Conservation (phyloP, 2,113 vertebrate species). For the Sceloporus tristichus region DNA sequence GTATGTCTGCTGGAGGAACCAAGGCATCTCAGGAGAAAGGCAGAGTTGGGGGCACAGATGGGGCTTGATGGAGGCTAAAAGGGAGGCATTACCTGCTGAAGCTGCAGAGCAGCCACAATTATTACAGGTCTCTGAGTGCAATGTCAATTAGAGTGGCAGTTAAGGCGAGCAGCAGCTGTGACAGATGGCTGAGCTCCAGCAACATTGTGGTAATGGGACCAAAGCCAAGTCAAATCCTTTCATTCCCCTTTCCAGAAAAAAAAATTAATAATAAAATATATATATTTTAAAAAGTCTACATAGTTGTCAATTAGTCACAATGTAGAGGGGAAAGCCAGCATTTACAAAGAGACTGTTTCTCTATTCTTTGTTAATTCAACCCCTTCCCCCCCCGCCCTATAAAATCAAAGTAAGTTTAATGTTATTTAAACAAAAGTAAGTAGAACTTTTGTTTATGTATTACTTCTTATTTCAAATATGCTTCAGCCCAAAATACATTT, state of each 20-base stretch:
- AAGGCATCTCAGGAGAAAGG: constrained; percentile 21
- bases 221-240: constrained; percentile 85
- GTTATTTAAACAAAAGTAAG: constrained; percentile 1
- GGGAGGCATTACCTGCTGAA: constrained; percentile 90
- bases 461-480: constrained; percentile 56
- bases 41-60: constrained; percentile 82
- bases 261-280: constrained; percentile 35
- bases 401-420: not conserved
- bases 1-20: constrained; percentile 63
- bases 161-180: constrained; percentile 89
- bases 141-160: constrained; percentile 94
- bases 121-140: constrained; percentile 89
- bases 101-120: constrained; percentile 88
- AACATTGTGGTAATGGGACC: constrained; percentile 85
- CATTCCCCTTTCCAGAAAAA: constrained; percentile 44
- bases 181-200: constrained; percentile 94
- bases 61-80: constrained; percentile 89
- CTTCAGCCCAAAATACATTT: constrained; percentile 52
- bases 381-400: constrained; percentile 11
- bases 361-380: constrained; percentile 57
- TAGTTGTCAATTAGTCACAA: constrained; percentile 70
- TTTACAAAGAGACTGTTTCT: constrained; percentile 66
- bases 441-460: constrained; percentile 70
- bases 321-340: constrained; percentile 22
- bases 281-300: constrained; percentile 17